These are phyloP conservation scores for Mobula hypostoma DNA, from an alignment of 2,113 vertebrate species.

Conservation along the genomic window DNA sequence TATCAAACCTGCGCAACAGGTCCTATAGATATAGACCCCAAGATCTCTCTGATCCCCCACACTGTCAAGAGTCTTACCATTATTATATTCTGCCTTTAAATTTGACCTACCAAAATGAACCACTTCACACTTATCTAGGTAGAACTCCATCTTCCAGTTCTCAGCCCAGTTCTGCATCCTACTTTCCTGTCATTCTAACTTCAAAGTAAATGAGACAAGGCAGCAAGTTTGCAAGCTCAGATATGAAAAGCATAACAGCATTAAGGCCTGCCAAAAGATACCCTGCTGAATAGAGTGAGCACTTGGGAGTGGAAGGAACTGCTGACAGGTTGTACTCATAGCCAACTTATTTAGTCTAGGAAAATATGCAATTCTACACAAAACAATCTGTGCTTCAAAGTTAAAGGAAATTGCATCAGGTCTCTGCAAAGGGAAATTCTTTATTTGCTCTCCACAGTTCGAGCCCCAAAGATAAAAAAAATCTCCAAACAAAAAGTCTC, in stretches of 20 bases:
- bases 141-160: no score
- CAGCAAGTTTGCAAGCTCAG: neutral
- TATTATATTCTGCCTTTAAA: no score
- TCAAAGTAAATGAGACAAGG: neutral
- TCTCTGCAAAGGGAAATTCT: neutral
- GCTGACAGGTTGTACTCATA: neutral
- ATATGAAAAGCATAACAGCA: neutral
- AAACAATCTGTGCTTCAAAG: neutral
- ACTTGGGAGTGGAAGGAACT: neutral
- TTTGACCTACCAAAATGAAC: no score
- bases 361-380: neutral
- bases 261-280: neutral
- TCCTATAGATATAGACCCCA: no score
- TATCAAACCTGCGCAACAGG: no score
- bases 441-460: neutral
- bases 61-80: no score
- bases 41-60: no score
- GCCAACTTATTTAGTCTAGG: neutral
- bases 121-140: no score
- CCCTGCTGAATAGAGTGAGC: neutral
- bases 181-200: no score
- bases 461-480: neutral
- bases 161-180: no score
- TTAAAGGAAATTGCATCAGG: neutral
- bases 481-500: neutral